Evolutionary conservation across 2,797 vertebrate species (phyloP), one percentile per base, ranked within the genome.

Genomic region (Sebastes nivosus): DNA sequence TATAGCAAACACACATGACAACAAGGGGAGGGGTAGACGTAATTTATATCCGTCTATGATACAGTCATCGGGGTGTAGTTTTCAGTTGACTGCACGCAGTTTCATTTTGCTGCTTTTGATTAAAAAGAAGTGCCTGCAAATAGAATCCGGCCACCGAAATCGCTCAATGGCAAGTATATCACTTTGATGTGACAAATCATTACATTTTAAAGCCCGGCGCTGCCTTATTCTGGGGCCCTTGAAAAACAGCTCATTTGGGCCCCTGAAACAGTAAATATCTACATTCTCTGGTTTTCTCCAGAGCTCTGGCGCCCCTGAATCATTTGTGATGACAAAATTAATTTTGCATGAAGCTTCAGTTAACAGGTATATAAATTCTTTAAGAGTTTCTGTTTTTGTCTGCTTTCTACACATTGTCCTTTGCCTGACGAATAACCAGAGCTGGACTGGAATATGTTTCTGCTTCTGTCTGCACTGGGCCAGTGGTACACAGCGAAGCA

Each of bases 1-100:
- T 89, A 91, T 86, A 77, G 84, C 79, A 84, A 91, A 92, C 88
- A 90, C 81, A 83, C 57, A 71, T 86, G 87, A 87, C 52, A 46
- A 79, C 61, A 27, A 46, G 66, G 46, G 77, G 74, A 75, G 69
- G 75, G 30, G 65, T 36, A 67, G 34, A 67, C 32, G 25, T 87
- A 18, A 88, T 91, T 87, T 90, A 84, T 90, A 82, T 86, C 73
- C 29, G 8, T 68, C 52, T 60, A 75, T 4, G 67, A 88, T 86
- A 81, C 72, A 85, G 76, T 83, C 77, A 77, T 89, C 63, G 30
- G 57, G 73, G 79, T 70, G 72, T 25, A 52, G 67, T 88, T 88
- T 87, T 82, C 88, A 75, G 67, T 68, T 82, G 77, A 92, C 73
- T 65, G 83, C 8, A 1, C 81, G 18, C 80, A 70, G 64, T 86